These are phyloP conservation scores for Lacerta agilis DNA, from an alignment of 2,797 vertebrate genomes.

Conservation along the genomic window DNA sequence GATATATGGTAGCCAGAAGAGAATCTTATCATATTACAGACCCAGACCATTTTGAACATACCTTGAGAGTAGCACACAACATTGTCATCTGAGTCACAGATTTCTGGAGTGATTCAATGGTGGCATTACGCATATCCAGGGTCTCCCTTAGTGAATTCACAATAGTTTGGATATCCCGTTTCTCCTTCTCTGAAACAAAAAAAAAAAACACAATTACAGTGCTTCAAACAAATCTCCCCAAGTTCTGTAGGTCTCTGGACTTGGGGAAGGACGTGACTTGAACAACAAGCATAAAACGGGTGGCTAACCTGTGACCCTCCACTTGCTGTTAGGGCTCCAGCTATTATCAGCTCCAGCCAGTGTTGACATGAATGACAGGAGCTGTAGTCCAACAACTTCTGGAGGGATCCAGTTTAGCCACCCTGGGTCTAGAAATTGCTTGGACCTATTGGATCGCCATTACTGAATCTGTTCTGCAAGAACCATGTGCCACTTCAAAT, in stretches of 20 bases:
- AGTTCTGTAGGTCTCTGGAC: background rate
- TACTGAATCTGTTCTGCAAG: background rate
- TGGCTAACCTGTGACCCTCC: background rate
- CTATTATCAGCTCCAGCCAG: too few relatives aligned
- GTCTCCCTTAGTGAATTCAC: slow-evolving; percentile 85
- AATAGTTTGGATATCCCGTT: slow-evolving; percentile 83
- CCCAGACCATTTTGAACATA: slow-evolving; percentile 60
- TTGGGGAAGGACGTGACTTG: background rate
- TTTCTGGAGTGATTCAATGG: slow-evolving; percentile 84
- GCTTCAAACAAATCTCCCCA: background rate
- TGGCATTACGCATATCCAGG: slow-evolving; percentile 86
- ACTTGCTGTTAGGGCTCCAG: background rate
- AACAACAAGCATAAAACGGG: background rate
- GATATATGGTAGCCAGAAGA: fast-evolving
- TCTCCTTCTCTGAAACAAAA: slow-evolving; percentile 85
- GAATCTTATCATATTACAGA: background rate
- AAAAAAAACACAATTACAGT: background rate
- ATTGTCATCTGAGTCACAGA: slow-evolving; percentile 87
- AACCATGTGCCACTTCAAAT: slow-evolving; percentile 36
- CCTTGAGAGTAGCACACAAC: slow-evolving; percentile 89
- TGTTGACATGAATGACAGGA: too few relatives aligned
- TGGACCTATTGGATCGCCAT: background rate
- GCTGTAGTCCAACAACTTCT: too few relatives aligned
- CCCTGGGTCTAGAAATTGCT: background rate
- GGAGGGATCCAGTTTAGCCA: too few relatives aligned